Evolutionary conservation across 2,797 vertebrate species (phyloP), one percentile per base, ranked within the genome.

Genomic region (Denticeps clupeoides): DNA sequence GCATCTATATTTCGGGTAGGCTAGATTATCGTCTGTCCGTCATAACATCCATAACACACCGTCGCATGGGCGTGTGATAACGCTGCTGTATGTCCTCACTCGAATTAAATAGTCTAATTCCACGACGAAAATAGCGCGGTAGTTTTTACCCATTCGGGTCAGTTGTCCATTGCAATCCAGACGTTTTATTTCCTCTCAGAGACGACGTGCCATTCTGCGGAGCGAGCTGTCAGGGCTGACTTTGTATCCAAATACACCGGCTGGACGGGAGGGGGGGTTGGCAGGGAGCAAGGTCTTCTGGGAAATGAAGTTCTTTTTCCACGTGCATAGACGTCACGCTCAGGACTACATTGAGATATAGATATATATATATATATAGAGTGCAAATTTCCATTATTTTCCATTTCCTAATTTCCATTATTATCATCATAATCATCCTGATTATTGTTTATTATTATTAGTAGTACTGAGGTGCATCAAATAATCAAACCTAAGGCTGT

Each of bases 291-390:
- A 16, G 55, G 82, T 61, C 75, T 49, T 63, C 38, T 84, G 85
- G 85, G 81, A 69, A 76, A 56, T 76, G 74, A 60, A 73, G 82
- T 84, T n/a, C n/a, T n/a, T n/a, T n/a, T n/a, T n/a, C n/a, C n/a
- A n/a, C n/a, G n/a, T n/a, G n/a, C n/a, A n/a, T n/a, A n/a, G n/a
- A n/a, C n/a, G n/a, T n/a, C n/a, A n/a, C n/a, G n/a, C n/a, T n/a
- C n/a, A n/a, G n/a, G n/a, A n/a, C n/a, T n/a, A n/a, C n/a, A n/a
- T n/a, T n/a, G n/a, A n/a, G n/a, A n/a, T n/a, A n/a, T n/a, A n/a
- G n/a, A n/a, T n/a, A n/a, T n/a, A n/a, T n/a, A n/a, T n/a, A n/a
- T n/a, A n/a, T n/a, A n/a, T n/a, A n/a, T n/a, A n/a, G n/a, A n/a
- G n/a, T n/a, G n/a, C n/a, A n/a, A n/a, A n/a, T n/a, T n/a, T n/a